These are phyloP conservation scores for Neomonachus schauinslandi DNA, from an alignment of 2,113 vertebrate genomes.

Conservation along the genomic window DNA sequence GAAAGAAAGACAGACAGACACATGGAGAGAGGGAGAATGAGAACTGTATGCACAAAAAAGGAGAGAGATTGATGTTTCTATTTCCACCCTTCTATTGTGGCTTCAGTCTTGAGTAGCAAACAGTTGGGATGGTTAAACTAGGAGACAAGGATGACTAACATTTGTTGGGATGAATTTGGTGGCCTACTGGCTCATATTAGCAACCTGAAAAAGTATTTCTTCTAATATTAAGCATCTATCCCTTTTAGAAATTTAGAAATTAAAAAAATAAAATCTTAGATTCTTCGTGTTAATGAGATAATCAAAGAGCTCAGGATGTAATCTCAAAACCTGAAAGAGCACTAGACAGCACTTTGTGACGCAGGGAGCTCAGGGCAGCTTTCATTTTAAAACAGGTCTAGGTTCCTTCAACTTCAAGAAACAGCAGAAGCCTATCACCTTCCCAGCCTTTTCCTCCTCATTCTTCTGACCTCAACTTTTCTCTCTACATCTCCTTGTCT, in stretches of 20 bases:
- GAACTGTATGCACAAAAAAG: background rate
- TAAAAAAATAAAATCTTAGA: background rate
- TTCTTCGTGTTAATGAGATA: background rate
- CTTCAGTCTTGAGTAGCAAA: background rate
- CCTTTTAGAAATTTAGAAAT: background rate
- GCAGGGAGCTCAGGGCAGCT: background rate
- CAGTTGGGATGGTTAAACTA: background rate
- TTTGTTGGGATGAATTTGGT: background rate
- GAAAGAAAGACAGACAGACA: background rate
- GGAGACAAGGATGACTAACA: background rate
- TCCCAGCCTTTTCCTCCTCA: background rate
- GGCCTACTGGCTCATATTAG: background rate
- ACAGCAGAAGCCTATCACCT: fast-evolving
- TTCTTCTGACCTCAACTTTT: background rate
- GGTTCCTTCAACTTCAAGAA: background rate
- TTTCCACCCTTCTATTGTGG: background rate
- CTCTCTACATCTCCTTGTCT: background rate
- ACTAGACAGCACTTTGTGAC: background rate
- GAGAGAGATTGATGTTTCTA: background rate
- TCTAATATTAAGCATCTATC: background rate
- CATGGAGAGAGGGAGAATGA: background rate
- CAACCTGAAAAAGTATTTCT: background rate
- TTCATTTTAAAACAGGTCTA: background rate
- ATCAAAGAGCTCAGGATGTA: background rate
- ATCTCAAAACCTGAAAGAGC: background rate